Base-by-base conservation (phyloP, 2,888 invertebrate species). In the Lasius fuliginosus region DNA sequence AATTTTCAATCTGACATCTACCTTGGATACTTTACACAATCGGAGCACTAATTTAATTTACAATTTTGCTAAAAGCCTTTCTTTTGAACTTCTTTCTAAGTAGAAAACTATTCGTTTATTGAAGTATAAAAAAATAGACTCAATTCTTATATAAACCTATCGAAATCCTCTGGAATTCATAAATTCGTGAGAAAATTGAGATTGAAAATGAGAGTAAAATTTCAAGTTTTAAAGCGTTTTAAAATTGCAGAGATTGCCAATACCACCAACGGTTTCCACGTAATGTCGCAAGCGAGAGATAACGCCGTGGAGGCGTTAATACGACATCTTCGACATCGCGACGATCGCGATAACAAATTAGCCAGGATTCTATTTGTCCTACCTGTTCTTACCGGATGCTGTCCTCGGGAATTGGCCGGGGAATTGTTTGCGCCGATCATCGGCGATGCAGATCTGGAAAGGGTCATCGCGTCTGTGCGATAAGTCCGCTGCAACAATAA, bases 371-470 rank as follows among this genome's bases (percentile, higher is more conserved):
- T 94, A 87, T 89, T 94, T 62, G 68, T 93, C 11, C 82, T 94
- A 36, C 93, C 94, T 9, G 84, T 92, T 53, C 86, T 94, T 3
- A 92, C 92, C 3, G 89, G 92, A 8, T 93, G 93, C 74, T 94
- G 94, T 58, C 90, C 93, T 1, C 90, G 92, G 49, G 93, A 93
- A 88, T 85, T 94, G 49, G 90, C 93, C 3, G 87, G 85, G 36
- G 88, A 91, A 74, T 88, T 94, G 5, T 94, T 94, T 83, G 91
- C 93, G 0, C 93, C 94, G 3, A 92, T 93, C 36, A 94, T 94
- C 65, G 92, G 92, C 4, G 91, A 94, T 77, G 87, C 89, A 4
- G 92, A 93, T 60, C 87, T 94, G 18, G 94, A 94, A 27, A 89
- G 87, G 84, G 92, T 94, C 6, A 94, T 94, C 69, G 92, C 92